Evolutionary conservation across 2,888 invertebrate genomes (phyloP).

Genomic region (Cerceris rybyensis): DNA sequence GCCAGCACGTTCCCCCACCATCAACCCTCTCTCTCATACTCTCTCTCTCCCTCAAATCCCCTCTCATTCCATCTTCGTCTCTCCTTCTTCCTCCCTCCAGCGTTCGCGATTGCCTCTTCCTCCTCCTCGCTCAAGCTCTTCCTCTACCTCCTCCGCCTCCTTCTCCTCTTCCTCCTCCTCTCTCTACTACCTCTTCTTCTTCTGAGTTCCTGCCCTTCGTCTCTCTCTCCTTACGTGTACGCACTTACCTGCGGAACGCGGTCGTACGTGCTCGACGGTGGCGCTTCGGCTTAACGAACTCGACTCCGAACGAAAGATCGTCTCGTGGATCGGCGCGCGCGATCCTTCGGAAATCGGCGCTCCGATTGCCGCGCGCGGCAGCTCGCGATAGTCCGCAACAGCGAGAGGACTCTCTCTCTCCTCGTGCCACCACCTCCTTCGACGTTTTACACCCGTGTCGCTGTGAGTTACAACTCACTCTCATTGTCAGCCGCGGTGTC

Average conservation of each 20-base stretch:
- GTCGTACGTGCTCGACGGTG: constrained; percentile 67
- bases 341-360: constrained; percentile 15
- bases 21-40: constrained; percentile 47
- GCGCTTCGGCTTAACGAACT: constrained; percentile 56
- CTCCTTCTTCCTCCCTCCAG: constrained; percentile 12
- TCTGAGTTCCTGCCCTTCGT: constrained; percentile 46
- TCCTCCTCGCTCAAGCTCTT: constrained; percentile 38
- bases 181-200: constrained; percentile 50
- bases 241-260: constrained; percentile 76
- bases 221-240: constrained; percentile 55
- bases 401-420: no score
- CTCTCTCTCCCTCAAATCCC: constrained; percentile 31
- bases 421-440: no score
- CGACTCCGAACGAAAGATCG: constrained; percentile 36
- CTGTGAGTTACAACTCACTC: no score
- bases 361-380: constrained; percentile 28
- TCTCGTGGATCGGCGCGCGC: constrained; percentile 26
- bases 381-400: neutral
- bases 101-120: constrained; percentile 13
- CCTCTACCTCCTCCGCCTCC: constrained; percentile 20
- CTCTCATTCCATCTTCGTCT: constrained; percentile 32
- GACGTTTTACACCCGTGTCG: no score
- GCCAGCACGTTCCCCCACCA: constrained; percentile 52
- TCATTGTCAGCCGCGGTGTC: no score
- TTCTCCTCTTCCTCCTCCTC: constrained; percentile 41